Evolutionary conservation across 2,888 invertebrate genomes (phyloP).

Genomic region (Antitype chi): DNA sequence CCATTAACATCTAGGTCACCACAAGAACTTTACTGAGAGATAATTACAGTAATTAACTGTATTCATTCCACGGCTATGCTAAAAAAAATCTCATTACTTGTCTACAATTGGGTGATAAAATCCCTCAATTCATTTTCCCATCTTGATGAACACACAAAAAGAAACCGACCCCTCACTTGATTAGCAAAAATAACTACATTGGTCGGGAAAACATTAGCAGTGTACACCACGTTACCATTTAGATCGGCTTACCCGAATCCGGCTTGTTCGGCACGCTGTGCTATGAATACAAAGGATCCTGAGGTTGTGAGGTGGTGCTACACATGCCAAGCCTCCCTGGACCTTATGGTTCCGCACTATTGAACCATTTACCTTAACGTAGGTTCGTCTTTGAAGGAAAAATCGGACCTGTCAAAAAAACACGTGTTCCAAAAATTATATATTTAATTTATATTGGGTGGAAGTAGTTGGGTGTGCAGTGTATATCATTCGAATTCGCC

Average conservation of each 20-base stretch:
- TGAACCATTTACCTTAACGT: conserved; percentile 48
- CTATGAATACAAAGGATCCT: conserved; percentile 71
- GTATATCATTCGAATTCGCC: conserved; percentile 25
- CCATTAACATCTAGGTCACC: conserved; percentile 7
- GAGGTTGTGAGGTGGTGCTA: conserved; percentile 53
- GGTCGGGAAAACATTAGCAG: conserved; percentile 63
- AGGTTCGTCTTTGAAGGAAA: conserved; percentile 28
- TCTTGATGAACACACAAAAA: conserved; percentile 50
- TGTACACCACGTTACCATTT: conserved; percentile 68
- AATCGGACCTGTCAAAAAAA: conserved; percentile 37
- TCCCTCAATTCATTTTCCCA: conserved; percentile 38
- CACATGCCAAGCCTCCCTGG: conserved; percentile 48
- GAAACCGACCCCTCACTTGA: conserved; percentile 47
- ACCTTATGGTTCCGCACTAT: conserved; percentile 58
- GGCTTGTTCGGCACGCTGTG: conserved; percentile 66
- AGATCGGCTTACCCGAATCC: conserved; percentile 70
- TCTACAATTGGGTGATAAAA: conserved; percentile 53
- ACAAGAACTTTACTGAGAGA: conserved; percentile 8
- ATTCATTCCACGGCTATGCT: conserved; percentile 20
- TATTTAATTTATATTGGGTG: conserved; percentile 47
- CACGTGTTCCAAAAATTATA: conserved; percentile 22
- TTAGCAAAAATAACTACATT: conserved; percentile 65
- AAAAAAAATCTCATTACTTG: conserved; percentile 43
- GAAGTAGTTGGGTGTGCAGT: conserved; percentile 19
- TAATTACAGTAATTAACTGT: conserved; percentile 18